These are phyloP conservation scores for Ommatoiulus sabulosus DNA, from an alignment of 2,888 invertebrate species.

Conservation along the genomic window DNA sequence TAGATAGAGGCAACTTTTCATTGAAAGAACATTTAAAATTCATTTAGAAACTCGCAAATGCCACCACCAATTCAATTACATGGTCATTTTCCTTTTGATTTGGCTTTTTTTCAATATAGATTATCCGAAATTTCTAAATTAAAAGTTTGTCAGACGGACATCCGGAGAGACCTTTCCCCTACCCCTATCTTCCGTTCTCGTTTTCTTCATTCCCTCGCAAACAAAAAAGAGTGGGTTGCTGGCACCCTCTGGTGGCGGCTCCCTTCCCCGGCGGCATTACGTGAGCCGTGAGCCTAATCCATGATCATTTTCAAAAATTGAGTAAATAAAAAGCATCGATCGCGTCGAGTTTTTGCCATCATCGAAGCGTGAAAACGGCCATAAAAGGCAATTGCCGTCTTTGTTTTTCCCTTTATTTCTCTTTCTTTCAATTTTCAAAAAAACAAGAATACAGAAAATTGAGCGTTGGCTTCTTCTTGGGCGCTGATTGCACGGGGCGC, in stretches of 20 bases:
- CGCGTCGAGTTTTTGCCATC: neutral
- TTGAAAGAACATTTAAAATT: no score
- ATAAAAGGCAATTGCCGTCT: neutral
- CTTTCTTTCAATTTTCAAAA: conserved; percentile 15
- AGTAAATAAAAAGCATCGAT: neutral
- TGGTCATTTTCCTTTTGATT: no score
- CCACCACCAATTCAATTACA: no score
- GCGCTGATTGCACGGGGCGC: neutral
- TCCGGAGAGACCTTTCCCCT: no score
- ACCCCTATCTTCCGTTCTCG: no score
- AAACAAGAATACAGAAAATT: neutral
- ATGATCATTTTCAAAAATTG: neutral
- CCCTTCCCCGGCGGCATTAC: neutral
- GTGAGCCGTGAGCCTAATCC: neutral
- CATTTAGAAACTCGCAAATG: no score
- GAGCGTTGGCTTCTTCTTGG: neutral
- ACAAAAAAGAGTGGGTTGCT: no score
- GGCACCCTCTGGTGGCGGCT: neutral
- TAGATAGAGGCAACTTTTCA: no score
- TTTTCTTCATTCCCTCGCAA: no score
- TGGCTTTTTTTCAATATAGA: no score
- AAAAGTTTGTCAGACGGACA: no score
- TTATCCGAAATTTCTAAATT: no score
- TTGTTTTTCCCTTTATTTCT: neutral
- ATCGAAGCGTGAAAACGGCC: neutral